Conservation (phyloP, 2,888 invertebrate genomes). For the Agrotis segetum region DNA sequence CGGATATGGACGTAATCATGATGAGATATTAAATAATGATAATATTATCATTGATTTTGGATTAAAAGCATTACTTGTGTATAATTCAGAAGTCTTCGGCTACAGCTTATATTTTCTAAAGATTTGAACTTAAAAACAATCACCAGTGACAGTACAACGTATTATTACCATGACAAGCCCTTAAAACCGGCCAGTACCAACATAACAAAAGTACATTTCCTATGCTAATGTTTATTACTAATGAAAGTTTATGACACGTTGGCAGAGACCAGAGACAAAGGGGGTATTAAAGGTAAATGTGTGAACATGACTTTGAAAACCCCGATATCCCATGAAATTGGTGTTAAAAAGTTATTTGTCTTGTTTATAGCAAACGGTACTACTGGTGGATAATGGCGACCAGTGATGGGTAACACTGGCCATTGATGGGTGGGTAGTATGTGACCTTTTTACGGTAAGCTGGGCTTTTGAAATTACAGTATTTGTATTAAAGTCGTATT, state of each 20-base stretch:
- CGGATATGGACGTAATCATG: no score
- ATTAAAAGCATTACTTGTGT: no score
- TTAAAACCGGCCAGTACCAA: constrained; percentile 31
- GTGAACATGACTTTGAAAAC: constrained; percentile 46
- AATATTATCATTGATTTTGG: no score
- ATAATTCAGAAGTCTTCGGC: no score
- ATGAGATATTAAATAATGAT: no score
- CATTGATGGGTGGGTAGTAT: background rate
- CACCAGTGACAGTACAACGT: background rate
- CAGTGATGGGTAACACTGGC: background rate
- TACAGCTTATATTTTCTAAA: no score
- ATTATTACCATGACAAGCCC: constrained; percentile 3
- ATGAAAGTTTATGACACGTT: constrained; percentile 55
- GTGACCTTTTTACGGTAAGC: constrained; percentile 2
- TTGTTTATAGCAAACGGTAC: constrained; percentile 41
- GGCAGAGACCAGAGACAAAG: constrained; percentile 39
- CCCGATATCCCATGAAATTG: constrained; percentile 26
- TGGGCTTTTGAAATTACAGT: constrained; percentile 10
- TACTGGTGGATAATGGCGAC: background rate
- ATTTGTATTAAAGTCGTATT: background rate
- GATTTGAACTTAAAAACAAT: no score
- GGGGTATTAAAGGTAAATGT: constrained; percentile 35
- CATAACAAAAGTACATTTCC: constrained; percentile 50
- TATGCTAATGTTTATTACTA: constrained; percentile 56
- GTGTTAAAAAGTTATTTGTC: constrained; percentile 38